Evolutionary conservation across 2,113 vertebrate genomes (phyloP).

Genomic region (Bubo scandiacus): DNA sequence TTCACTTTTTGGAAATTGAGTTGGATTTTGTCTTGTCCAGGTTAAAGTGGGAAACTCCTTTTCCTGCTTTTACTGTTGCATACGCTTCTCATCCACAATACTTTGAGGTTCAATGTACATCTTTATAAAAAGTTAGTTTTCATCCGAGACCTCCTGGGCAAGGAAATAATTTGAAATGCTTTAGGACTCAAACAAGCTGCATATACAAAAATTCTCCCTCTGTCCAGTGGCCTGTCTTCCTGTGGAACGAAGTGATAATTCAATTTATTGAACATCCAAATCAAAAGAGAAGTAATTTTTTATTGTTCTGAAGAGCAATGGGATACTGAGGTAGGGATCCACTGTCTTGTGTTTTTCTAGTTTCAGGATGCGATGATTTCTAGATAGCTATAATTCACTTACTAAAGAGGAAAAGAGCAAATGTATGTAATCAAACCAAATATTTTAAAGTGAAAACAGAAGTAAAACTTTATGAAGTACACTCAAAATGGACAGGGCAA

Average conservation of each 20-base stretch:
- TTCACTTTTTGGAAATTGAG: background rate
- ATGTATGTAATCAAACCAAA: constrained; percentile 36
- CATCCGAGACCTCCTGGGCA: background rate
- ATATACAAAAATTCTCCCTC: background rate
- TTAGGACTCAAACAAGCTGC: background rate
- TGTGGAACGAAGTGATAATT: background rate
- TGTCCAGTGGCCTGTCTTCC: background rate
- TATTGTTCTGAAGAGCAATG: constrained; percentile 31
- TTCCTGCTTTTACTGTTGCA: background rate
- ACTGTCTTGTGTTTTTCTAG: constrained; percentile 34
- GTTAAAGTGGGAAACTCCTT: background rate
- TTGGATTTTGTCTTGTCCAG: background rate
- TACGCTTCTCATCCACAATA: background rate
- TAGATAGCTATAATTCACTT: constrained; percentile 50
- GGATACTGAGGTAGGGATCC: background rate
- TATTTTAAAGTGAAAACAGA: background rate
- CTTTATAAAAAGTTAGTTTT: background rate
- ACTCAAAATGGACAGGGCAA: background rate
- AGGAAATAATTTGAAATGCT: background rate
- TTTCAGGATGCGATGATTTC: constrained; percentile 61
- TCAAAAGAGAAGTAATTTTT: constrained; percentile 62
- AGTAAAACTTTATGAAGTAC: background rate
- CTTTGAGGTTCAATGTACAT: background rate
- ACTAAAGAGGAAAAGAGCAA: constrained; percentile 18
- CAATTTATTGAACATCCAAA: background rate